Percentiles rank a stretch among this genome's conserved stretches.
phyloP scores from a whole-genome alignment of 2,113 vertebrate genomes.

The Malurus alboscapulatus region DNA sequence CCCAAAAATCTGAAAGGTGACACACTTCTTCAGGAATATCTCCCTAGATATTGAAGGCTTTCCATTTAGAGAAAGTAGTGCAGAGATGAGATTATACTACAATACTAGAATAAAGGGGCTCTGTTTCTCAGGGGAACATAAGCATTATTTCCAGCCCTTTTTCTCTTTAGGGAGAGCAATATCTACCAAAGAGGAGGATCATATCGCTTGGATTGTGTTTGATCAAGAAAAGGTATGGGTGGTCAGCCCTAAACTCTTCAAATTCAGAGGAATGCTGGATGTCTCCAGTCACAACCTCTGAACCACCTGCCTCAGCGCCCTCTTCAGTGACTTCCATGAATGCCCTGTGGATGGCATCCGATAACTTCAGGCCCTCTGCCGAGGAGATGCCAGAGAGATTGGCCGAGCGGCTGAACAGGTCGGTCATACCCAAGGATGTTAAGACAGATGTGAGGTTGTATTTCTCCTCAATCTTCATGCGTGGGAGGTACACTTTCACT shows the following conservation, averaged over 20 bases:
- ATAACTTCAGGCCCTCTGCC: constrained; percentile 46
- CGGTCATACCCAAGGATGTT: constrained; percentile 53
- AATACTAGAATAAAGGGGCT: neutral
- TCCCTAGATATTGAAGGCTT: neutral
- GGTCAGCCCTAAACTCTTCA: constrained; percentile 59
- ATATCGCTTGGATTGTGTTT: constrained; percentile 46
- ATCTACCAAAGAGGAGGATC: constrained; percentile 70
- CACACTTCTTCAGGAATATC: neutral
- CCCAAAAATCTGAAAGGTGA: neutral
- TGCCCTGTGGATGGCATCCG: constrained; percentile 54
- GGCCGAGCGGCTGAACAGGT: constrained; percentile 54
- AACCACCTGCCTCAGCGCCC: constrained; percentile 23
- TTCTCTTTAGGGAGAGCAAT: constrained; percentile 40
- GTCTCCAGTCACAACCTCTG: neutral
- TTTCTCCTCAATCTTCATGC: constrained; percentile 66
- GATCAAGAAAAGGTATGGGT: constrained; percentile 69
- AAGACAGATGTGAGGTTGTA: constrained; percentile 48
- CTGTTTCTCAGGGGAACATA: neutral
- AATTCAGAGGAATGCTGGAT: neutral
- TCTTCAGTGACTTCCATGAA: constrained; percentile 71
- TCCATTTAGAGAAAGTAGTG: neutral
- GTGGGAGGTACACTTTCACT: constrained; percentile 67
- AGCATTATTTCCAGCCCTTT: neutral
- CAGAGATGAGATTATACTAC: neutral
- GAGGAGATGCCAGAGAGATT: constrained; percentile 75